Conservation (phyloP, 2,888 invertebrate genomes). For the Stenchaetothrips biformis region DNA sequence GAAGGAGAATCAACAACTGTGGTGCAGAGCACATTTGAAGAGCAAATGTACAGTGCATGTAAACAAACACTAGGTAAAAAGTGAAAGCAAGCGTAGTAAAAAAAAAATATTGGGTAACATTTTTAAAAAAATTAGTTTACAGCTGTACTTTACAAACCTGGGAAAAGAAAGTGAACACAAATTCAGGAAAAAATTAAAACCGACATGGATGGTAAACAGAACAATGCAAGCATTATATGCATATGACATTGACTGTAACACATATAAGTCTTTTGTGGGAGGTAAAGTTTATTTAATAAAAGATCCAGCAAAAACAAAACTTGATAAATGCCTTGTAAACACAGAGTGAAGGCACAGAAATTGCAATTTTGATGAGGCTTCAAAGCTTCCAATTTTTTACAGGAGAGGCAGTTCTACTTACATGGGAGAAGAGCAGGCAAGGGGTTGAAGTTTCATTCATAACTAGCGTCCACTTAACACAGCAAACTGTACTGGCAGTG, state of each 20-base stretch:
- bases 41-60: background rate
- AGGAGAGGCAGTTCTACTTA: background rate
- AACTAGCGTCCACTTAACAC: too few species aligned
- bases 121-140: background rate
- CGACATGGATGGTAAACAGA: too few species aligned
- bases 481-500: background rate
- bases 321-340: too few species aligned
- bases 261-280: too few species aligned
- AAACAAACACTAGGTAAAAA: background rate
- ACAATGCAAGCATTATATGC: too few species aligned
- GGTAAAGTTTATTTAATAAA: too few species aligned
- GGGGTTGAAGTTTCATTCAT: too few species aligned
- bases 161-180: background rate
- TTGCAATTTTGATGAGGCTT: background rate
- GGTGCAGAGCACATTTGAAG: background rate
- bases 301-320: too few species aligned
- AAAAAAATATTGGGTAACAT: background rate
- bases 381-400: background rate
- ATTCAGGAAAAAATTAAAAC: background rate
- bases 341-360: too few species aligned
- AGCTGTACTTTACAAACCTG: background rate
- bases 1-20: background rate
- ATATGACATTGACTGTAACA: too few species aligned
- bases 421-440: background rate
- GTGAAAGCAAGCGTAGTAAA: background rate